phyloP scores from a whole-genome alignment of 2,113 vertebrate species.

The Albula glossodonta region DNA sequence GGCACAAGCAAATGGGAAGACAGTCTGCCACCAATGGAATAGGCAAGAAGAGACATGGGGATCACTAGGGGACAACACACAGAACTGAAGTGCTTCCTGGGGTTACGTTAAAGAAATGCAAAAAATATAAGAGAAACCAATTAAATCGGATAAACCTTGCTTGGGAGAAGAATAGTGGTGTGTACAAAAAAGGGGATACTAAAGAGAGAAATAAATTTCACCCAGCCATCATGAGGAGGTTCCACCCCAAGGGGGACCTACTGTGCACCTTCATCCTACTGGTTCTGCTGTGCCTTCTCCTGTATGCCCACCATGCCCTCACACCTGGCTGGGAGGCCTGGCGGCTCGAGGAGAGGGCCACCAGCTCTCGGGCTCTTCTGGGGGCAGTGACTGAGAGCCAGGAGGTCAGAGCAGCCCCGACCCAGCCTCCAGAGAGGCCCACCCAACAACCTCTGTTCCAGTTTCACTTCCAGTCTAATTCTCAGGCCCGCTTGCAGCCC shows the following conservation, averaged over 20 bases:
- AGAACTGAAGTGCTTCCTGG: not conserved
- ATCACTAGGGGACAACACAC: not conserved
- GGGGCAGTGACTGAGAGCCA: slow-evolving; percentile 14
- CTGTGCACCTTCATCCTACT: slow-evolving; percentile 82
- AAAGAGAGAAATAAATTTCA: not conserved
- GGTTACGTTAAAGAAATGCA: not conserved
- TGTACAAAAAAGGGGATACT: not conserved
- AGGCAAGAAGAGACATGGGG: not conserved
- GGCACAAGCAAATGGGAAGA: not conserved
- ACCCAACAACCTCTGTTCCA: slow-evolving; percentile 33
- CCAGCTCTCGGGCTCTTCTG: slow-evolving; percentile 29
- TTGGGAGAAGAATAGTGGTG: not conserved
- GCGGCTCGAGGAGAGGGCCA: slow-evolving; percentile 38
- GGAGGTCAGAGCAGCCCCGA: slow-evolving; percentile 1
- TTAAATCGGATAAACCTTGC: not conserved
- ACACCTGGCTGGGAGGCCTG: slow-evolving; percentile 36
- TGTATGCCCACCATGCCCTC: slow-evolving; percentile 77
- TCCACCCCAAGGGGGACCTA: slow-evolving; percentile 80
- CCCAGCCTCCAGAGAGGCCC: slow-evolving; percentile 18
- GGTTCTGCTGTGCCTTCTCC: slow-evolving; percentile 72
- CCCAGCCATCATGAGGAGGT: slow-evolving; percentile 73
- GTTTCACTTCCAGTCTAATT: slow-evolving; percentile 43
- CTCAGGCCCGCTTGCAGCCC: slow-evolving; percentile 23
- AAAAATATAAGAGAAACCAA: not conserved
- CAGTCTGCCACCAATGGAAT: not conserved